phyloP scores from a whole-genome alignment of 2,888 invertebrate species.

The Xestia ashworthii region DNA sequence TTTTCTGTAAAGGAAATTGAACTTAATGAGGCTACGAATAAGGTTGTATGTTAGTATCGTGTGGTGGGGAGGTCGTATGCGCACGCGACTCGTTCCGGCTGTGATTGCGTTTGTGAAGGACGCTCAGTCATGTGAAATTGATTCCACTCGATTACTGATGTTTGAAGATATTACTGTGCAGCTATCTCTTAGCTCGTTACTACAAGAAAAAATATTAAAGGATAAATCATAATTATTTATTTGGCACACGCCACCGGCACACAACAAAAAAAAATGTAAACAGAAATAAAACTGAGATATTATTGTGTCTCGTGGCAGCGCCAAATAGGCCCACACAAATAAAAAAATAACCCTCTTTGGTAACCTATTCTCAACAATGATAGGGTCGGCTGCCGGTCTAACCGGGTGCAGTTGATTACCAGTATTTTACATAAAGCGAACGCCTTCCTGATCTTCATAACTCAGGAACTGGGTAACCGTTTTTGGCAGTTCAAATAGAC shows the following conservation, averaged over 20 bases:
- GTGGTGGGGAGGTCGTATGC: slow-evolving; percentile 59
- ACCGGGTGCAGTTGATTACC: neutral
- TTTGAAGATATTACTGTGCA: slow-evolving; percentile 58
- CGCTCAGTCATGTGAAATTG: slow-evolving; percentile 79
- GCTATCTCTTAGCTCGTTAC: slow-evolving; percentile 29
- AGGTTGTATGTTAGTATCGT: slow-evolving; percentile 46
- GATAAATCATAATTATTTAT: too few relatives aligned
- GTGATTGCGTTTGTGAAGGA: slow-evolving; percentile 75
- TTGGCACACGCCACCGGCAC: too few relatives aligned
- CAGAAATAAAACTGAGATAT: too few relatives aligned
- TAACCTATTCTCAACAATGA: neutral
- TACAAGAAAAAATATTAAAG: neutral
- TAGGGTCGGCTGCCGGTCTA: neutral
- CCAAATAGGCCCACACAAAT: neutral
- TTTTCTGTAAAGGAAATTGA: slow-evolving; percentile 38
- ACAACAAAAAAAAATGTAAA: too few relatives aligned
- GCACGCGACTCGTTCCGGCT: slow-evolving; percentile 82
- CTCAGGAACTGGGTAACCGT: neutral
- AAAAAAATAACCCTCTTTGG: neutral
- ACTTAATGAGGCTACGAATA: slow-evolving; percentile 44
- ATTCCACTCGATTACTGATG: slow-evolving; percentile 70
- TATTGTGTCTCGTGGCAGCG: too few relatives aligned
- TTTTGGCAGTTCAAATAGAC: neutral
- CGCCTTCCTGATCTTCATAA: neutral
- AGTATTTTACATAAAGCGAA: neutral